Evolutionary conservation across 2,113 vertebrate species (phyloP).

Genomic region (pig (Sus scrofa)): DNA sequence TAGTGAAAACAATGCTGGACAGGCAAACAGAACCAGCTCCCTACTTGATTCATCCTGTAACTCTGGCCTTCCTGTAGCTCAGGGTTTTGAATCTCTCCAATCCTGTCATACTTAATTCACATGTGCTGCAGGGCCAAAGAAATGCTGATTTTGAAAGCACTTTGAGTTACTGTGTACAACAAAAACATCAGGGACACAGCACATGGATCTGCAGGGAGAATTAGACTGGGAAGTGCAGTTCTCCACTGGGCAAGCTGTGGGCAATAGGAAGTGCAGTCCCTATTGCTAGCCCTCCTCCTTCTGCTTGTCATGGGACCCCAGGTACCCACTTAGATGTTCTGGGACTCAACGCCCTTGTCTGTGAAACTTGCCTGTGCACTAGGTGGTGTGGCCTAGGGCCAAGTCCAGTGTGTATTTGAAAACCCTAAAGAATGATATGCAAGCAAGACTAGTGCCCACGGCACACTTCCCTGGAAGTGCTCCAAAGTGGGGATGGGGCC

Average conservation of each 20-base stretch:
- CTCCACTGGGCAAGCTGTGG: not conserved
- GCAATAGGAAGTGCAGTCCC: not conserved
- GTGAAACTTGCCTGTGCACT: not conserved
- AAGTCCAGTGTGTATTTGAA: constrained; percentile 34
- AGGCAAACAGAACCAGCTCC: not conserved
- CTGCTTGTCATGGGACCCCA: not conserved
- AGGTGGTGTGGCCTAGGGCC: not conserved
- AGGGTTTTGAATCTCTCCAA: not conserved
- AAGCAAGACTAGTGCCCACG: not conserved
- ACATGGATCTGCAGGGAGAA: not conserved
- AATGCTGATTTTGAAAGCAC: constrained; percentile 62
- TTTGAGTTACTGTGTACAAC: constrained; percentile 11
- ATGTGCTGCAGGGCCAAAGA: constrained; percentile 50
- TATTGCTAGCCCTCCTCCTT: not conserved
- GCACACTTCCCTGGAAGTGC: not conserved
- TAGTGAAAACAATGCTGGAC: not conserved
- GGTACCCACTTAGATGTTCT: not conserved
- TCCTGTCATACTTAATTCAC: constrained; percentile 46
- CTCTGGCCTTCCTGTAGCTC: not conserved
- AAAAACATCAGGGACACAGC: constrained; percentile 46
- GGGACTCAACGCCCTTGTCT: constrained; percentile 26
- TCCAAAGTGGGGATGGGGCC: not conserved
- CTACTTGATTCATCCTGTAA: not conserved
- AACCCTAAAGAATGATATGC: not conserved
- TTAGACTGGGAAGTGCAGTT: not conserved